Conservation (phyloP, 2,888 invertebrate genomes). For the Himalopsyche tibetana region DNA sequence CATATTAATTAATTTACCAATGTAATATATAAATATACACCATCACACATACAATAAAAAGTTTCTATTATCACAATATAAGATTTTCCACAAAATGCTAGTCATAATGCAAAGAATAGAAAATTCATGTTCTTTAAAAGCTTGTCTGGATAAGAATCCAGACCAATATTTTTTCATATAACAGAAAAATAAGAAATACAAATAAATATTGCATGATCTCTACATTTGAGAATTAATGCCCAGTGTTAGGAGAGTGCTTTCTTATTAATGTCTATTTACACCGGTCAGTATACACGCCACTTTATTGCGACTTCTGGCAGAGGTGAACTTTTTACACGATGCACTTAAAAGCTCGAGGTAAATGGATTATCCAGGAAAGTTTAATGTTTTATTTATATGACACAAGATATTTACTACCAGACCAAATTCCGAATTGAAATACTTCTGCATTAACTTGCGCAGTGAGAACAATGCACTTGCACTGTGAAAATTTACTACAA, state of each 20-base stretch:
- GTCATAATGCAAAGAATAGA: background rate
- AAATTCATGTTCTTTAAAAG: background rate
- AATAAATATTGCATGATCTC: conserved; percentile 8
- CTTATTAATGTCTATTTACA: conserved; percentile 46
- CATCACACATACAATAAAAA: too few species aligned
- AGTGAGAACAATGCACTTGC: too few species aligned
- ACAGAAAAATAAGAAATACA: background rate
- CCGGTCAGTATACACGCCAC: conserved; percentile 28
- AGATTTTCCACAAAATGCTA: too few species aligned
- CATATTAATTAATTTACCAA: too few species aligned
- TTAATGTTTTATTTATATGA: conserved; percentile 11
- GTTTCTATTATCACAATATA: too few species aligned
- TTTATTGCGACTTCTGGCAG: conserved; percentile 16
- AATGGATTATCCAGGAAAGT: conserved; percentile 43
- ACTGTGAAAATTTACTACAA: too few species aligned
- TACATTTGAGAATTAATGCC: conserved; percentile 8
- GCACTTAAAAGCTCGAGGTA: conserved; percentile 48
- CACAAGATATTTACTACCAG: too few species aligned
- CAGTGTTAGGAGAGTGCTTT: conserved; percentile 8
- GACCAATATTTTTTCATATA: background rate
- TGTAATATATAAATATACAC: too few species aligned
- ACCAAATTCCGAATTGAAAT: too few species aligned
- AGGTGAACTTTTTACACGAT: conserved; percentile 41
- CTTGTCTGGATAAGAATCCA: background rate
- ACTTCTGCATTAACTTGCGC: too few species aligned